Evolutionary conservation across 2,888 invertebrate species (phyloP).

Genomic region (Drosophila testacea): DNA sequence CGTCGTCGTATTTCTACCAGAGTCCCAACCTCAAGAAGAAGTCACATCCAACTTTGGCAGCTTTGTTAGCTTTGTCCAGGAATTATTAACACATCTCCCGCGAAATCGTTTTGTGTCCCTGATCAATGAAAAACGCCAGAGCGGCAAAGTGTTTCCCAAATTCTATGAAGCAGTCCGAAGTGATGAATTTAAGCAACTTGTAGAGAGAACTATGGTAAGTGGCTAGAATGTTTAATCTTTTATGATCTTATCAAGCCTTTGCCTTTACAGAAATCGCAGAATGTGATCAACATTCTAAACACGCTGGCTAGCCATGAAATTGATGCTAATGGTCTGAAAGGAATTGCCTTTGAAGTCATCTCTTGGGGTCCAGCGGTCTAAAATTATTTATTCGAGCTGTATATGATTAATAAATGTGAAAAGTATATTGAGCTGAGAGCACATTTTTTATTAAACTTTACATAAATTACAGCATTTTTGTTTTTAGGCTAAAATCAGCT

Average conservation of each 20-base stretch:
- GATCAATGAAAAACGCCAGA: constrained; percentile 72
- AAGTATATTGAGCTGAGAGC: not conserved
- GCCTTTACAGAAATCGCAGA: constrained; percentile 57
- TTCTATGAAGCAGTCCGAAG: constrained; percentile 77
- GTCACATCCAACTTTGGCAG: constrained; percentile 21
- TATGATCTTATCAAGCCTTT: not conserved
- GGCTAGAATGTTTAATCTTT: no score
- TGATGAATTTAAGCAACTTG: constrained; percentile 56
- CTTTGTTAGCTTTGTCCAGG: constrained; percentile 69
- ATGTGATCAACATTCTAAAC: constrained; percentile 57
- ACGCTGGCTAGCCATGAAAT: constrained; percentile 65
- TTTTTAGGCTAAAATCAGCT: not conserved
- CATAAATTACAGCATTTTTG: not conserved
- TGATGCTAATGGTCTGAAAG: constrained; percentile 66
- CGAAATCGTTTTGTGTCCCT: constrained; percentile 68
- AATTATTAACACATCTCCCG: constrained; percentile 75
- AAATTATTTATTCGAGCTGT: not conserved
- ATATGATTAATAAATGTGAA: not conserved
- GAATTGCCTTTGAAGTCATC: constrained; percentile 72
- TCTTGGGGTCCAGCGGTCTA: constrained; percentile 74
- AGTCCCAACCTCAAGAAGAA: not conserved
- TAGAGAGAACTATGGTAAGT: constrained; percentile 70
- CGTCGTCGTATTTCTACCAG: constrained; percentile 44
- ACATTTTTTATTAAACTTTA: not conserved
- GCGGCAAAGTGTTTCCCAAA: constrained; percentile 64